Evolutionary conservation across 1,140 invertebrate species (phyloP).

Genomic region (Pseudoatta argentina): DNA sequence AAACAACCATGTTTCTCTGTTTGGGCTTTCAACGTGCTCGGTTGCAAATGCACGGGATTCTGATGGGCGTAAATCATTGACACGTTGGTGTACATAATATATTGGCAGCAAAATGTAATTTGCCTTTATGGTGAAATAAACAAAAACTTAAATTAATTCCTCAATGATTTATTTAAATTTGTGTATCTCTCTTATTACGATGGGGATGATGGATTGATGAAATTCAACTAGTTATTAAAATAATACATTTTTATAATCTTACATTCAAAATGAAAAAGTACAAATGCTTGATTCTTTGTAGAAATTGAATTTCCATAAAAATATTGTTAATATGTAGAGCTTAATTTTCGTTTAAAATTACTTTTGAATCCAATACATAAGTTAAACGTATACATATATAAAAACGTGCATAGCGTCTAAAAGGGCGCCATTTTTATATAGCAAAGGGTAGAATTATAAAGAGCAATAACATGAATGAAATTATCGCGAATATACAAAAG

Average conservation of each 20-base stretch:
- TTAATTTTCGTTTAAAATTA: slow-evolving; percentile 31
- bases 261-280: background rate
- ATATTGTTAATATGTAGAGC: background rate
- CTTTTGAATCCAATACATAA: background rate
- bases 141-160: slow-evolving; percentile 23
- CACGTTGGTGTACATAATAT: slow-evolving; percentile 13
- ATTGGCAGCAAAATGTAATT: slow-evolving; percentile 21
- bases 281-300: background rate
- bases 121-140: background rate
- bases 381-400: background rate
- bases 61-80: slow-evolving; percentile 43
- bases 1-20: slow-evolving; percentile 39
- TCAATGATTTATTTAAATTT: slow-evolving; percentile 19
- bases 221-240: background rate
- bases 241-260: slow-evolving; percentile 13
- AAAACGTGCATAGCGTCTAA: background rate
- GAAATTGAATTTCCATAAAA: background rate
- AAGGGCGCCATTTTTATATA: background rate
- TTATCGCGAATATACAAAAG: slow-evolving; percentile 24
- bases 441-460: background rate
- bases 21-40: slow-evolving; percentile 24
- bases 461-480: background rate
- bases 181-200: background rate
- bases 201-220: background rate
- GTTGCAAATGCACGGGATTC: slow-evolving; percentile 21